A percentile compares a stretch with the other conserved stretches of the same genome.
These are phyloP conservation scores for Sarcophaga bullata DNA, from an alignment of 1,140 invertebrate species.

Conservation along the genomic window DNA sequence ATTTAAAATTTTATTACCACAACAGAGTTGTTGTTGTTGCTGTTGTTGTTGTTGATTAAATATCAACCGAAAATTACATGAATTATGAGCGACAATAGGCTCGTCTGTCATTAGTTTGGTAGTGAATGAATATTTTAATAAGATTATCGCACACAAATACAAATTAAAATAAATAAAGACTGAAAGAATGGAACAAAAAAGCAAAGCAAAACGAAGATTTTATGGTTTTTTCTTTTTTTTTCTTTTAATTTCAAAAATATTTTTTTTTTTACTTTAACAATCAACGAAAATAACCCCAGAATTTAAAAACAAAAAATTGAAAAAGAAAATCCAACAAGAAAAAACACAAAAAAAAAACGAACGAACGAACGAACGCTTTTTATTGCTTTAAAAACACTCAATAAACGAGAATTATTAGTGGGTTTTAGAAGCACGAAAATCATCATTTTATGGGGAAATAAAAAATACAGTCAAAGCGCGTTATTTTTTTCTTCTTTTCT, in stretches of 20 bases:
- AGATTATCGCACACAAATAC: neutral
- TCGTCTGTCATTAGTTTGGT: neutral
- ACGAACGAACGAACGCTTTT: slow-evolving; percentile 5
- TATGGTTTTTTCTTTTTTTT: neutral
- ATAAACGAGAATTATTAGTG: slow-evolving; percentile 29
- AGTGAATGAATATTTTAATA: neutral
- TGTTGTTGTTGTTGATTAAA: neutral
- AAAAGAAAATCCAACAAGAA: too few species aligned
- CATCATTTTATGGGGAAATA: slow-evolving; percentile 3
- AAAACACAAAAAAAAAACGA: neutral
- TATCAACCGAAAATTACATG: neutral
- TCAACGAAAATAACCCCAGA: too few species aligned
- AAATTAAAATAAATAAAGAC: neutral
- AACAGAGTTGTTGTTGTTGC: neutral
- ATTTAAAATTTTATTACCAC: neutral
- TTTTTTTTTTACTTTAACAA: neutral
- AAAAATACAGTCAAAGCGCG: neutral
- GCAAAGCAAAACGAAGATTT: neutral
- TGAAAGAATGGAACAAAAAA: too few species aligned
- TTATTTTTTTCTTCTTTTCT: neutral
- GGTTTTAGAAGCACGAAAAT: neutral
- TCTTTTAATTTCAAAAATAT: neutral
- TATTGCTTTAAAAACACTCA: slow-evolving; percentile 31
- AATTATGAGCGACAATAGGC: neutral
- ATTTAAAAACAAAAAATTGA: neutral